A percentile compares a stretch with the other conserved stretches of the same genome.
These are phyloP conservation scores for Craterocephalus amniculus DNA, from an alignment of 2,797 vertebrate species.

Conservation along the genomic window DNA sequence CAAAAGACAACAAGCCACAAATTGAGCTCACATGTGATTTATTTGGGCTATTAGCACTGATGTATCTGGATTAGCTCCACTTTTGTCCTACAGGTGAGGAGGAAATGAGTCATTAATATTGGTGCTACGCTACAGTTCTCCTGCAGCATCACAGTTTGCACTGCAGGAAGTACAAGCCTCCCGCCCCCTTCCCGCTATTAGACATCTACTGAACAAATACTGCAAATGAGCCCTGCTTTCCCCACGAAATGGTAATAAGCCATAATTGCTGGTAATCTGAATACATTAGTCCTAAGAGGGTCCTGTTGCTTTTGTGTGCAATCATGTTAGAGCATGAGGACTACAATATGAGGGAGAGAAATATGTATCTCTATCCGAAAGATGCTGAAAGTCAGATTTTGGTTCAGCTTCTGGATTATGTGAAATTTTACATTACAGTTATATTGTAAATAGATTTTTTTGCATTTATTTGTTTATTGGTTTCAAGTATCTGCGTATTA, in stretches of 20 bases:
- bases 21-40: conserved; percentile 60
- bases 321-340: conserved; percentile 47
- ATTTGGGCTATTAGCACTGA: conserved; percentile 69
- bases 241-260: conserved; percentile 70
- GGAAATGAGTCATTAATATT: conserved; percentile 72
- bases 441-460: not conserved
- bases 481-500: conserved; percentile 5
- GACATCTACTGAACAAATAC: conserved; percentile 66
- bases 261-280: conserved; percentile 76
- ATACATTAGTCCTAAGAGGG: conserved; percentile 71
- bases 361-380: conserved; percentile 7
- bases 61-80: conserved; percentile 71
- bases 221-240: conserved; percentile 65
- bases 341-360: conserved; percentile 38
- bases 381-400: not conserved
- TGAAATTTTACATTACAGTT: conserved; percentile 4
- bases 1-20: conserved; percentile 56
- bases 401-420: conserved; percentile 22
- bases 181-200: conserved; percentile 57
- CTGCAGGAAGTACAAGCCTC: conserved; percentile 64
- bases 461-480: not conserved
- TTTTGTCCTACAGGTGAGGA: conserved; percentile 62
- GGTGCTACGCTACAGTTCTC: conserved; percentile 64
- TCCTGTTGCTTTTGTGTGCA: conserved; percentile 70
- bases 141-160: conserved; percentile 56